Evolutionary conservation across 1,140 invertebrate genomes (phyloP).

Genomic region (Cotesia vestalis): DNA sequence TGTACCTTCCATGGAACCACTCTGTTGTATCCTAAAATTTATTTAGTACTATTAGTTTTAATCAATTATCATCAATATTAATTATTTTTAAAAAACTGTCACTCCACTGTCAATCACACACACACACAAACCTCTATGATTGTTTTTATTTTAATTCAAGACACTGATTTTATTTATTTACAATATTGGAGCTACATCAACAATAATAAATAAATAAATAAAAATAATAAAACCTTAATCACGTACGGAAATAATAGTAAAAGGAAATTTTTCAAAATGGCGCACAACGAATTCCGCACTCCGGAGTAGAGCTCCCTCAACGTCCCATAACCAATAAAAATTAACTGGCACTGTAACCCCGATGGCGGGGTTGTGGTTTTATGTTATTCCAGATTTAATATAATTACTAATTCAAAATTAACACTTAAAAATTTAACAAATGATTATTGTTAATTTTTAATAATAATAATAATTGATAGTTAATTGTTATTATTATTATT

Average conservation of each 20-base stretch:
- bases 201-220: not conserved
- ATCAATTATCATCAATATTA: constrained; percentile 8
- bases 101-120: not conserved
- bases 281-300: constrained; percentile 58
- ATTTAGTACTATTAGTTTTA: constrained; percentile 19
- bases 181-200: not conserved
- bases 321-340: constrained; percentile 44
- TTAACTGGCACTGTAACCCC: constrained; percentile 27
- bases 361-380: constrained; percentile 18
- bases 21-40: constrained; percentile 50
- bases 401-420: not conserved
- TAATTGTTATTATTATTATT: too few relatives aligned
- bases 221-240: constrained; percentile 20
- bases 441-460: too few relatives aligned
- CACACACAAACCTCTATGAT: too few relatives aligned
- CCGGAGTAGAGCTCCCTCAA: constrained; percentile 36
- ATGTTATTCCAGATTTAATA: not conserved
- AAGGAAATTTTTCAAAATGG: constrained; percentile 63
- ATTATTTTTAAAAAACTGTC: not conserved
- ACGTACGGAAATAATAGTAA: constrained; percentile 42
- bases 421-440: not conserved
- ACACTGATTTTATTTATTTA: not conserved
- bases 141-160: too few relatives aligned
- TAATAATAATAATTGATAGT: too few relatives aligned
- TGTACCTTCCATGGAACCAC: constrained; percentile 63